These are phyloP conservation scores for Euclidia mi DNA, from an alignment of 2,888 invertebrate genomes.

Conservation along the genomic window DNA sequence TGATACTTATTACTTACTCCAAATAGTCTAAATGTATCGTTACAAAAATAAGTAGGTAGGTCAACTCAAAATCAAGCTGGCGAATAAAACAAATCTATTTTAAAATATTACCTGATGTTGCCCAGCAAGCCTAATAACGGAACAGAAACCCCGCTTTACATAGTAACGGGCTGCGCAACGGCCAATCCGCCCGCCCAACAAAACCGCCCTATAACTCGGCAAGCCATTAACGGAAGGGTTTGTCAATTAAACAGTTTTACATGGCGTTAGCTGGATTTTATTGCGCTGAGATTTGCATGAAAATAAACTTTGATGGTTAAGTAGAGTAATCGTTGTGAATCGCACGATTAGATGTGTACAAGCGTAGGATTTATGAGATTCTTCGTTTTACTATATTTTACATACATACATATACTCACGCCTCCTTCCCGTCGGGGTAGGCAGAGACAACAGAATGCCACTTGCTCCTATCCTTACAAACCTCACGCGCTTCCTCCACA, in stretches of 20 bases:
- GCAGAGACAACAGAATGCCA: too few species aligned
- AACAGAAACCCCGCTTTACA: conserved; percentile 10
- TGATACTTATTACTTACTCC: too few species aligned
- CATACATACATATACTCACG: too few species aligned
- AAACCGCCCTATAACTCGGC: conserved; percentile 47
- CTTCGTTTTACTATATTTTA: background rate
- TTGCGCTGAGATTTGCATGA: conserved; percentile 71
- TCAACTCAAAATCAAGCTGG: background rate
- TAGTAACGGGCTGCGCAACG: conserved; percentile 4
- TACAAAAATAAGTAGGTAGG: too few species aligned
- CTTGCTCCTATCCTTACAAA: too few species aligned
- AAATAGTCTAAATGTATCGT: too few species aligned
- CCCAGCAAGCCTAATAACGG: background rate
- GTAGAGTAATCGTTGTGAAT: conserved; percentile 12
- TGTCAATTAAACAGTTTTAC: conserved; percentile 73
- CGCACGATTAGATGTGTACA: conserved; percentile 6
- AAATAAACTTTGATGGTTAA: conserved; percentile 52
- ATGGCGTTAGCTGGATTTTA: conserved; percentile 63
- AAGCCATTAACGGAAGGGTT: conserved; percentile 61
- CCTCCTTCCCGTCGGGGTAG: too few species aligned
- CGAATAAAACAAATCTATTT: too few species aligned
- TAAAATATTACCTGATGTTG: too few species aligned
- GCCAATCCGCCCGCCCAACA: conserved; percentile 35
- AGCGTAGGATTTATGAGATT: background rate
- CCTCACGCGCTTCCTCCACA: too few species aligned